phyloP scores from a whole-genome alignment of 2,888 invertebrate species.

The Allophyes oxyacanthae region DNA sequence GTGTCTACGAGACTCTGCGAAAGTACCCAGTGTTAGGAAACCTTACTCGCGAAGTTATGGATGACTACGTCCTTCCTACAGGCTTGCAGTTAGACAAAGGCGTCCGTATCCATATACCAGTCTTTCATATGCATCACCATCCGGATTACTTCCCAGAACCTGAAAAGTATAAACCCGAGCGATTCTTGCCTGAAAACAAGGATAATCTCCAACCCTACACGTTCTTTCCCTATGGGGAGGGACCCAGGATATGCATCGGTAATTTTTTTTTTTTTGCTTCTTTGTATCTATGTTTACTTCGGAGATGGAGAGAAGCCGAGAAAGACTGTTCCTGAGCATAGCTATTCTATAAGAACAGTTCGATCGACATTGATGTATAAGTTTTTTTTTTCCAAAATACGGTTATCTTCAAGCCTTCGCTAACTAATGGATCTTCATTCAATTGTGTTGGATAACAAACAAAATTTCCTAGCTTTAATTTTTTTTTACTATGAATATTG shows the following conservation, averaged over 20 bases:
- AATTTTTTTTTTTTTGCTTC: too few relatives aligned
- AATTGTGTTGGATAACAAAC: too few relatives aligned
- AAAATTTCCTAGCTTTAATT: too few relatives aligned
- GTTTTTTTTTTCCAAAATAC: too few relatives aligned
- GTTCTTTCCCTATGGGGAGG: conserved; percentile 67
- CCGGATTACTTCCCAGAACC: conserved; percentile 66
- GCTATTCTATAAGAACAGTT: too few relatives aligned
- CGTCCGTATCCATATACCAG: conserved; percentile 63
- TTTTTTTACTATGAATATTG: too few relatives aligned
- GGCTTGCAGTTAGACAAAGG: conserved; percentile 46
- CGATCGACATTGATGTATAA: too few relatives aligned
- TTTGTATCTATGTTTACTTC: too few relatives aligned
- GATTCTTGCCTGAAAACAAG: conserved; percentile 62
- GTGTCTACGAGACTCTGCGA: conserved; percentile 70
- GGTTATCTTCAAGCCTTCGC: too few relatives aligned
- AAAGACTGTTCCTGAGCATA: too few relatives aligned
- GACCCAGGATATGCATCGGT: conserved; percentile 65
- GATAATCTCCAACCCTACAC: conserved; percentile 58
- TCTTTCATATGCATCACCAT: conserved; percentile 62
- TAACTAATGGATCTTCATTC: too few relatives aligned
- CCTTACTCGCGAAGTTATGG: conserved; percentile 68
- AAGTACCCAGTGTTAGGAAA: conserved; percentile 68
- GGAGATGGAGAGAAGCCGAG: too few relatives aligned
- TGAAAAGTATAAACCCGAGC: conserved; percentile 60
- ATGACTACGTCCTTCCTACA: conserved; percentile 44